Base-by-base conservation (phyloP, 2,888 invertebrate species). In the Horisme vitalbata region DNA sequence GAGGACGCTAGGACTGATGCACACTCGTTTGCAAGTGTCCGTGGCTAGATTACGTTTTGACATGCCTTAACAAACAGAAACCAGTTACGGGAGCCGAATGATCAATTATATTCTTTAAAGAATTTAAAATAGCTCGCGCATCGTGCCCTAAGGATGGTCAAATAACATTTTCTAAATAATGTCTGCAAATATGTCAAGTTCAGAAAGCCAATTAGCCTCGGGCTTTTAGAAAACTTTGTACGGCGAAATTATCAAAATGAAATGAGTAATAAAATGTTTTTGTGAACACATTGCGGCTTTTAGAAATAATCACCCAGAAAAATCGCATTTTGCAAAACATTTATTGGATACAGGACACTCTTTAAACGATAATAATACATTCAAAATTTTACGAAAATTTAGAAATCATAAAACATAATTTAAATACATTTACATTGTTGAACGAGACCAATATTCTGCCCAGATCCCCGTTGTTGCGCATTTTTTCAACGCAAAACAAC, bases 21-120 rank as follows among this genome's bases (percentile, higher is more conserved):
- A 68, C 65, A 59, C 69, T 76, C 78, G 82, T 83, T 82, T 80
- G 74, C 79, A 80, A 80, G 74, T 77, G 80, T 78, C 80, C 61
- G 62, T 55, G 57, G 52, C 68, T 76, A 82, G 80, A 82, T 82
- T 80, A 75, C 68, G 59, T 73, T 80, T 75, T 78, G 79, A 80
- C 78, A 68, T 68, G 70, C 63, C 69, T 71, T 74, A 71, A 73
- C 75, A 74, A 78, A 77, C 73, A 67, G 53, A 71, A 74, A 74
- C 76, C 65, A 66, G 75, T 75, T 59, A 65, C 68, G 41, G 67
- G 62, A 73, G 71, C 59, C 43, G 52, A 45, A 37, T 53, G 49
- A 63, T 68, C 60, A 64, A 71, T 71, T 69, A 67, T 61, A 63
- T 66, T 67, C 73, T 75, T 73, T 71, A 71, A 71, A 9, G 10